Evolutionary conservation across 2,797 vertebrate genomes (phyloP), one percentile per base, ranked within the genome.

Genomic region (Phyllotis vaccarum): DNA sequence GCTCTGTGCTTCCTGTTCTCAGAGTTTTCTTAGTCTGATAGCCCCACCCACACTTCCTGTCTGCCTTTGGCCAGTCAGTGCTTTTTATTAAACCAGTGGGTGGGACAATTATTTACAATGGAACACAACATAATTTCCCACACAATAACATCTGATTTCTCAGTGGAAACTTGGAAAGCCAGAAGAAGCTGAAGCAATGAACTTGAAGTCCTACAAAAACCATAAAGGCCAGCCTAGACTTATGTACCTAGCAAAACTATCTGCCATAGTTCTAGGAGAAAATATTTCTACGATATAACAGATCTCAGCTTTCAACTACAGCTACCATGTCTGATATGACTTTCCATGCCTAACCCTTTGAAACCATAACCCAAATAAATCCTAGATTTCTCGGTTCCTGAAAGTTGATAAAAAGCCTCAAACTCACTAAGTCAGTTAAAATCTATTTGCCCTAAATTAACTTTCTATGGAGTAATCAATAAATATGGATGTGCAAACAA

Each of bases 391-490:
- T 49, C 43, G 22, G 49, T 79, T 79, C 86, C 90, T 60, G 43
- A 82, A 87, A 83, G 68, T 43, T 91, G 19, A 43, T 86, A 40
- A 72, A 72, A 72, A 56, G n/a, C 49, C 37, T 72, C 29, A 49
- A 58, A 70, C 78, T 89, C 64, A 72, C 74, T 86, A 88, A 13
- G 22, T 60, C 54, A 58, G 40, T 66, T 78, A 79, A 75, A 96
- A 70, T 82, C 75, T 58, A 90, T 34, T 79, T 82, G 19, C 52
- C 29, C 94, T 75, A 94, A 72, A 89, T 54, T 85, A 86, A 60
- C 37, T 37, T 75, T 91, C 86, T 58, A 0, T 74, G 29, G 62
- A n/a, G 64, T 76, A 56, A 92, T 31, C 68, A 80, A 86, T 16
- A 96, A 91, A 78, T 21, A 56, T 12, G 68, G 14, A 78, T 54